These are phyloP conservation scores for Erebia aethiops DNA, from an alignment of 2,888 invertebrate genomes.

Conservation along the genomic window DNA sequence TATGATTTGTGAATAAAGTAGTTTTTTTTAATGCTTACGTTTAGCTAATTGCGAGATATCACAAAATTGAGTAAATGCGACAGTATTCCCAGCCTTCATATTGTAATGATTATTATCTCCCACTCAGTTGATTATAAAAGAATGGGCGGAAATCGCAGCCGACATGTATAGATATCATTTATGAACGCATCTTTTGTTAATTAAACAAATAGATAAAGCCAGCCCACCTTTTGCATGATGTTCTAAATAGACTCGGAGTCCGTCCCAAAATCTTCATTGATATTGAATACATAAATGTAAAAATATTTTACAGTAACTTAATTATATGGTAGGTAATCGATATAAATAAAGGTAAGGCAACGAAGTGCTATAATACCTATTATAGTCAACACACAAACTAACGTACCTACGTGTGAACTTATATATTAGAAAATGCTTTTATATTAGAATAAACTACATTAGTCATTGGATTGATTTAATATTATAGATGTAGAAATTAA, in stretches of 20 bases:
- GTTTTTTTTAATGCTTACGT: not conserved
- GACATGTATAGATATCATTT: conserved; percentile 23
- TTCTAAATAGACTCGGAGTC: conserved; percentile 8
- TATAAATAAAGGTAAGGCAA: no score
- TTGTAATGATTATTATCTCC: conserved; percentile 24
- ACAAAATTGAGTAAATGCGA: conserved; percentile 2
- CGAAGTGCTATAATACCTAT: no score
- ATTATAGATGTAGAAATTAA: no score
- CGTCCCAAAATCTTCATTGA: not conserved
- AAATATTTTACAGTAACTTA: no score
- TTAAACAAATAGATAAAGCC: conserved; percentile 46
- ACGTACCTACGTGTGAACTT: no score
- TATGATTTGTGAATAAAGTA: not conserved
- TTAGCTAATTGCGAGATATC: conserved; percentile 10
- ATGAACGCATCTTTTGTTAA: conserved; percentile 55
- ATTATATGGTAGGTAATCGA: no score
- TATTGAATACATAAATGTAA: not conserved
- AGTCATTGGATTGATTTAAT: no score
- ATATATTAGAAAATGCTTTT: no score
- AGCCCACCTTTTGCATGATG: conserved; percentile 50
- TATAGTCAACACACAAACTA: no score
- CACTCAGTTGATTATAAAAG: conserved; percentile 29
- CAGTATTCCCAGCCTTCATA: conserved; percentile 27
- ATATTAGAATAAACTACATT: no score
- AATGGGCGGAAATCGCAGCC: conserved; percentile 34